Conservation (phyloP, 1,140 invertebrate genomes). For the Cherax destructor region DNA sequence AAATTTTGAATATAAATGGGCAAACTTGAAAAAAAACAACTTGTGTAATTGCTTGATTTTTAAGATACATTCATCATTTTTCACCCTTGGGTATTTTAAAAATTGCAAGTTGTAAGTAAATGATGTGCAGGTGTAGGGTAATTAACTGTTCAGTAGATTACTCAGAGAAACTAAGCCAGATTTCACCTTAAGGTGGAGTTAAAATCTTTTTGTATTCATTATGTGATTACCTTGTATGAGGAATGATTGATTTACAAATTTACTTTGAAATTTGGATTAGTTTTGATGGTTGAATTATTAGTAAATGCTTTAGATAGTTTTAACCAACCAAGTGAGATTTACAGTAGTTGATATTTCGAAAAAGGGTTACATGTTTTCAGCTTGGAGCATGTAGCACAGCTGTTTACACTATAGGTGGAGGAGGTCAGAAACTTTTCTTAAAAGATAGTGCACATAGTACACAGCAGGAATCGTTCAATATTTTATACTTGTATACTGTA, state of each 20-base stretch:
- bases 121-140: background rate
- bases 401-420: constrained; percentile 44
- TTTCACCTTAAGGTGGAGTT: background rate
- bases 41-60: too few species aligned
- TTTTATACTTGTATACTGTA: too few species aligned
- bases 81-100: background rate
- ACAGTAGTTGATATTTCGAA: background rate
- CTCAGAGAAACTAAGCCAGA: background rate
- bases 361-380: constrained; percentile 40
- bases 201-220: background rate
- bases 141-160: background rate
- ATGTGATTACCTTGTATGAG: too few species aligned
- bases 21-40: background rate
- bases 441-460: background rate
- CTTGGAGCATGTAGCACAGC: constrained; percentile 60
- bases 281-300: constrained; percentile 1
- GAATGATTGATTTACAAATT: background rate
- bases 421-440: constrained; percentile 21
- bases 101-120: background rate
- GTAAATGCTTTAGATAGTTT: constrained; percentile 20
- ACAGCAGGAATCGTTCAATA: too few species aligned
- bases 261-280: constrained; percentile 11
- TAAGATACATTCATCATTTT: background rate
- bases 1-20: background rate
- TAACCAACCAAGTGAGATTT: background rate